Conservation (phyloP, 2,113 vertebrate species). For the Mugil cephalus region DNA sequence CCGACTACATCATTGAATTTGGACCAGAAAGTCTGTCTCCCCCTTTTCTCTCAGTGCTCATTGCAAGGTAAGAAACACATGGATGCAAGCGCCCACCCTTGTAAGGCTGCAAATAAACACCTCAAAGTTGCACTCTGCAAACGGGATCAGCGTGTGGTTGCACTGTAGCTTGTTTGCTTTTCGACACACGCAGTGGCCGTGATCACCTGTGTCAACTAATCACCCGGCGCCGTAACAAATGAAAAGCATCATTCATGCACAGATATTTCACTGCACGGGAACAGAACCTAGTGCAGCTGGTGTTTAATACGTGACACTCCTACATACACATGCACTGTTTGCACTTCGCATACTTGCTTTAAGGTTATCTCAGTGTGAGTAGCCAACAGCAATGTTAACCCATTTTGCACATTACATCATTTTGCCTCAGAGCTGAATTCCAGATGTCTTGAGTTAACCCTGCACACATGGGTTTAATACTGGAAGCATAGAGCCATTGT, state of each 20-base stretch:
- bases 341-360: conserved; percentile 14
- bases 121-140: not conserved
- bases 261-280: not conserved
- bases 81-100: not conserved
- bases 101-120: conserved; percentile 2
- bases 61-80: conserved; percentile 65
- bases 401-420: conserved; percentile 66
- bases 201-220: not conserved
- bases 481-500: conserved; percentile 46
- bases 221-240: not conserved
- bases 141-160: not conserved
- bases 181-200: too few relatives aligned
- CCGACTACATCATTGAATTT: conserved; percentile 50
- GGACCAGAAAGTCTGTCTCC: conserved; percentile 53
- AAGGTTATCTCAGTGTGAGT: conserved; percentile 24
- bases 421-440: conserved; percentile 51
- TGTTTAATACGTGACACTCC: not conserved
- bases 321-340: conserved; percentile 12
- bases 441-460: conserved; percentile 73
- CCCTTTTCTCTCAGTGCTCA: conserved; percentile 37
- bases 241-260: not conserved
- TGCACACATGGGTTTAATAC: conserved; percentile 66
- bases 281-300: not conserved
- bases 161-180: too few relatives aligned
- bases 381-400: conserved; percentile 57